These are phyloP conservation scores for Rhyzopertha dominica DNA, from an alignment of 1,140 invertebrate species.

Conservation along the genomic window DNA sequence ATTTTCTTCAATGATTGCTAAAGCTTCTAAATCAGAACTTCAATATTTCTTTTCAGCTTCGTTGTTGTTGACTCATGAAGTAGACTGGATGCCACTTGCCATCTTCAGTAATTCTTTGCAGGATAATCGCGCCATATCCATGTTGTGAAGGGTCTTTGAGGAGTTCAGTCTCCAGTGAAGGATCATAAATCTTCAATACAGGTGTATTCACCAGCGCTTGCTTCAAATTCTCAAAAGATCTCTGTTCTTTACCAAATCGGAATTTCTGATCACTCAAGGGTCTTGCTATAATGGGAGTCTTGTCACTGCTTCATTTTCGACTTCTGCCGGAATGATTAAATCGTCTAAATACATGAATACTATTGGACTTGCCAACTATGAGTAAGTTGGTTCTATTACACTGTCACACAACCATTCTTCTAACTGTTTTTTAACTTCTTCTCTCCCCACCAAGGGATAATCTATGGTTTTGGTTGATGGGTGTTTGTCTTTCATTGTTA, in stretches of 20 bases:
- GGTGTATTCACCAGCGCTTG: slow-evolving; percentile 23
- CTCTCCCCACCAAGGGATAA: slow-evolving; percentile 4
- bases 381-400: slow-evolving; percentile 14
- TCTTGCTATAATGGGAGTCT: slow-evolving; percentile 22
- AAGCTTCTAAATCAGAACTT: slow-evolving; percentile 45
- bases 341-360: slow-evolving; percentile 39
- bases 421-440: slow-evolving; percentile 2
- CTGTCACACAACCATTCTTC: too few species aligned
- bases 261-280: slow-evolving; percentile 20
- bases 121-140: slow-evolving; percentile 38
- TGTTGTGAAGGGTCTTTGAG: slow-evolving; percentile 26
- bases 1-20: slow-evolving; percentile 28
- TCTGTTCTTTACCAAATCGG: slow-evolving; percentile 12
- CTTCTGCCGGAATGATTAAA: slow-evolving; percentile 22
- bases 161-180: slow-evolving; percentile 32
- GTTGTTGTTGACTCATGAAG: slow-evolving; percentile 41
- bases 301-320: slow-evolving; percentile 22
- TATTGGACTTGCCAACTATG: slow-evolving; percentile 23
- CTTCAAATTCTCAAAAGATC: slow-evolving; percentile 21
- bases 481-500: slow-evolving; percentile 1
- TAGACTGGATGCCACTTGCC: slow-evolving; percentile 45
- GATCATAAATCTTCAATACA: slow-evolving; percentile 38
- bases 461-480: slow-evolving; percentile 3
- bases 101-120: slow-evolving; percentile 32
- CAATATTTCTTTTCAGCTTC: slow-evolving; percentile 36